Evolutionary conservation across 1,140 invertebrate species (phyloP).

Genomic region (Ceratosolen solmsi): DNA sequence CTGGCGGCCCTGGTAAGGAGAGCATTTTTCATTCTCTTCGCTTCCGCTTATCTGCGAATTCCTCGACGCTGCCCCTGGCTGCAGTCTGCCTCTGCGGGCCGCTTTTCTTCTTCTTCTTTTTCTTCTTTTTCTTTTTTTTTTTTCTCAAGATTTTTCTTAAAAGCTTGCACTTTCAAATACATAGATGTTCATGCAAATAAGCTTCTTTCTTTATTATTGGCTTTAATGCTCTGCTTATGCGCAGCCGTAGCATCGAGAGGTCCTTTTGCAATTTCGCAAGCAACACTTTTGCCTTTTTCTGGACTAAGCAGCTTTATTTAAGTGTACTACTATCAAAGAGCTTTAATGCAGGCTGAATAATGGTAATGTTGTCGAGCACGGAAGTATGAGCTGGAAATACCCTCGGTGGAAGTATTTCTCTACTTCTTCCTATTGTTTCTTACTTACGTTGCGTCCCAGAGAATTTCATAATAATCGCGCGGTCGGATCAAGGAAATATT

Average conservation of each 20-base stretch:
- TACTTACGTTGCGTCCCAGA: neutral
- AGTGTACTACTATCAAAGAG: neutral
- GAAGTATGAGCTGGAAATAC: neutral
- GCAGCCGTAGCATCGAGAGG: no score
- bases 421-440: neutral
- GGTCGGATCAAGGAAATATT: no score
- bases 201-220: neutral
- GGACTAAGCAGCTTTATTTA: neutral
- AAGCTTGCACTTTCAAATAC: neutral
- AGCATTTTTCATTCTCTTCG: neutral
- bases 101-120: no score
- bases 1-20: slow-evolving; percentile 30
- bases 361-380: neutral
- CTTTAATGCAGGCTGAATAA: neutral
- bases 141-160: neutral
- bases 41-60: neutral
- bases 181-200: neutral
- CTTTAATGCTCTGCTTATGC: no score
- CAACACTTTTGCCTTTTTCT: no score
- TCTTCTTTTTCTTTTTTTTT: neutral
- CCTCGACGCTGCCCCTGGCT: neutral
- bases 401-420: neutral
- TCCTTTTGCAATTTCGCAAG: no score
- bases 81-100: neutral
- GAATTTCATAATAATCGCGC: neutral